Percentiles rank a stretch among this genome's conserved stretches.
These are phyloP conservation scores for Branchipolynoe longqiensis DNA, from an alignment of 2,888 invertebrate genomes.

Conservation along the genomic window DNA sequence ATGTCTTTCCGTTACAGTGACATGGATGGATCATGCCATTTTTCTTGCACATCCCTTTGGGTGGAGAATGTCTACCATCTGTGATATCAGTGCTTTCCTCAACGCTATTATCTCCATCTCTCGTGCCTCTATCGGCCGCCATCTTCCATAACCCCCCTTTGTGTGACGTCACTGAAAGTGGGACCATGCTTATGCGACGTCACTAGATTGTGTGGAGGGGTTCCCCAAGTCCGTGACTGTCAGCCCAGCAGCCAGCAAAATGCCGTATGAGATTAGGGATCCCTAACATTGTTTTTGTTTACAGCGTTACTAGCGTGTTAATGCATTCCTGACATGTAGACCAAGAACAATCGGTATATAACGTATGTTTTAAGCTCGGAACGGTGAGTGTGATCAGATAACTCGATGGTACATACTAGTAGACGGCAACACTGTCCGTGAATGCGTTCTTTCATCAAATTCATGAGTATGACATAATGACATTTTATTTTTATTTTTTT, in stretches of 20 bases:
- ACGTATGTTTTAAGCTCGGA: no score
- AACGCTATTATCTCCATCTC: conserved; percentile 70
- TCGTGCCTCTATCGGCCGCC: conserved; percentile 79
- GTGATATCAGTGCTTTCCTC: conserved; percentile 73
- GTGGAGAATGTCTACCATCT: conserved; percentile 71
- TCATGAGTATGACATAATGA: no score
- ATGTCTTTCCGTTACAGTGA: conserved; percentile 72
- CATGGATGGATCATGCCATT: conserved; percentile 75
- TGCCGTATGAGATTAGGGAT: neutral
- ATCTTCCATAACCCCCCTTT: conserved; percentile 71
- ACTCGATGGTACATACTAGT: no score
- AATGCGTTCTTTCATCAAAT: no score
- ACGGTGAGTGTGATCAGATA: no score
- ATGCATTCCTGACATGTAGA: no score
- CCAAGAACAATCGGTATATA: no score
- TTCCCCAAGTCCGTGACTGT: conserved; percentile 10
- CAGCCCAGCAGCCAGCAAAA: no score
- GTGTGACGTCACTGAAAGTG: conserved; percentile 32
- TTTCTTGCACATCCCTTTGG: conserved; percentile 74
- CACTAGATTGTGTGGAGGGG: conserved; percentile 27
- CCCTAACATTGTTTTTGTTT: no score
- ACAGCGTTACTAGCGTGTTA: no score
- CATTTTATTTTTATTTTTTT: no score
- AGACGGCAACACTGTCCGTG: no score
- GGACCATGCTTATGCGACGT: neutral